A percentile compares a stretch with the other conserved stretches of the same genome.
Conservation (phyloP, 2,888 invertebrate species). For the Sepioteuthis lessoniana region DNA sequence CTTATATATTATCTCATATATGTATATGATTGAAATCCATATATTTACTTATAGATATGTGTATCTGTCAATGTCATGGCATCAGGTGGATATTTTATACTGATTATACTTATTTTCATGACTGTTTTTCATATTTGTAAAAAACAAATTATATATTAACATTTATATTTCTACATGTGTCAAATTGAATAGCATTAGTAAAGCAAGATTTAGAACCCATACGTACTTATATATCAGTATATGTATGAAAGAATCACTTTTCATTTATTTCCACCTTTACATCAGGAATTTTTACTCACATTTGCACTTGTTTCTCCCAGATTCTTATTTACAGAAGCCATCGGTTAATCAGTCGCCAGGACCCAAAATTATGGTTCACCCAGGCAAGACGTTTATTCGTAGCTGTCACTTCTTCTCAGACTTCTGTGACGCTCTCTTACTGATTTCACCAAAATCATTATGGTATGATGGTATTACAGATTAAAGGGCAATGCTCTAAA, state of each 20-base stretch:
- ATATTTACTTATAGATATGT: not conserved
- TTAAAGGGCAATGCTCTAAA: not conserved
- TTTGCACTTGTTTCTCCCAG: conserved; percentile 47
- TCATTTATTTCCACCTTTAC: not conserved
- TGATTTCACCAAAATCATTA: conserved; percentile 39
- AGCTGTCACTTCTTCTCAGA: conserved; percentile 41
- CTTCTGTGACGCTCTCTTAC: conserved; percentile 1
- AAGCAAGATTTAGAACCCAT: not conserved
- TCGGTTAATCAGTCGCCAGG: conserved; percentile 41
- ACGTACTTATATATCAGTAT: not conserved
- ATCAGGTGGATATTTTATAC: not conserved
- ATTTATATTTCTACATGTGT: not conserved
- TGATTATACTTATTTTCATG: not conserved
- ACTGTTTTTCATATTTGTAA: not conserved
- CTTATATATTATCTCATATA: not conserved
- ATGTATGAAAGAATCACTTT: not conserved
- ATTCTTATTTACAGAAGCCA: conserved; percentile 45
- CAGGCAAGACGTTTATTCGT: conserved; percentile 47
- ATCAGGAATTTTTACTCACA: not conserved
- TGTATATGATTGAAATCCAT: not conserved
- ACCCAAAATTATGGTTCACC: conserved; percentile 40
- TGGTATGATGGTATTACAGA: not conserved
- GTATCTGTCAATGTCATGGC: not conserved
- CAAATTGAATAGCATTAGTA: not conserved
- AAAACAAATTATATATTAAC: not conserved